Conservation (phyloP, 2,797 vertebrate genomes). For the Alfaro cultratus region DNA sequence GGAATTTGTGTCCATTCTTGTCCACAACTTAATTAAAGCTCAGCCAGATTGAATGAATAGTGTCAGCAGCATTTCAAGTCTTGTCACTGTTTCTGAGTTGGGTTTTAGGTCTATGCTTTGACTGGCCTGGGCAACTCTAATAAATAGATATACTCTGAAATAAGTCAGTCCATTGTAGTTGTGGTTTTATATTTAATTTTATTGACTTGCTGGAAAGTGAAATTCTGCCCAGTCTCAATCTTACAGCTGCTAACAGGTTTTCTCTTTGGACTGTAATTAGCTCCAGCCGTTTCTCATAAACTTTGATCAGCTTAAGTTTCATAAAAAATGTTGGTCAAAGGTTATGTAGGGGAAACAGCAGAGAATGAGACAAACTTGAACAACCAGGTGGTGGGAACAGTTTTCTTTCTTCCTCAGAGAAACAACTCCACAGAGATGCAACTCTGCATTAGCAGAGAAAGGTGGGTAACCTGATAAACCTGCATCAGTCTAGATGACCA, state of each 20-base stretch:
- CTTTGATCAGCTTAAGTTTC: not conserved
- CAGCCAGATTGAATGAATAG: not conserved
- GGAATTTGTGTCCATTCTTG: not conserved
- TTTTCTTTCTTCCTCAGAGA: not conserved
- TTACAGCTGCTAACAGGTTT: not conserved
- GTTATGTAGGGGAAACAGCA: not conserved
- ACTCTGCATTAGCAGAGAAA: not conserved
- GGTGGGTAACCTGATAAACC: not conserved
- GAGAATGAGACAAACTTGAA: not conserved
- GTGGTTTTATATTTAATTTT: not conserved
- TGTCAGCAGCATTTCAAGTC: not conserved
- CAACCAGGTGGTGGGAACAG: not conserved
- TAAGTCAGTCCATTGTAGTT: not conserved
- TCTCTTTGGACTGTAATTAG: not conserved
- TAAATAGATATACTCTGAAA: not conserved
- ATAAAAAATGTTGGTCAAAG: not conserved
- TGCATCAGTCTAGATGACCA: not conserved
- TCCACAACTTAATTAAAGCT: not conserved
- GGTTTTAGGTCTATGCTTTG: not conserved
- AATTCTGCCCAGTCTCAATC: not conserved
- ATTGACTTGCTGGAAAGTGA: not conserved
- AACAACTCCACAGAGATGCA: not conserved
- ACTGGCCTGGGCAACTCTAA: not conserved
- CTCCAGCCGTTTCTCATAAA: not conserved
- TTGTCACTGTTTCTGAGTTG: not conserved